Percentiles rank a stretch among this genome's conserved stretches.
These are phyloP conservation scores for Tragopan temminckii DNA, from an alignment of 2,797 vertebrate species.

Conservation along the genomic window DNA sequence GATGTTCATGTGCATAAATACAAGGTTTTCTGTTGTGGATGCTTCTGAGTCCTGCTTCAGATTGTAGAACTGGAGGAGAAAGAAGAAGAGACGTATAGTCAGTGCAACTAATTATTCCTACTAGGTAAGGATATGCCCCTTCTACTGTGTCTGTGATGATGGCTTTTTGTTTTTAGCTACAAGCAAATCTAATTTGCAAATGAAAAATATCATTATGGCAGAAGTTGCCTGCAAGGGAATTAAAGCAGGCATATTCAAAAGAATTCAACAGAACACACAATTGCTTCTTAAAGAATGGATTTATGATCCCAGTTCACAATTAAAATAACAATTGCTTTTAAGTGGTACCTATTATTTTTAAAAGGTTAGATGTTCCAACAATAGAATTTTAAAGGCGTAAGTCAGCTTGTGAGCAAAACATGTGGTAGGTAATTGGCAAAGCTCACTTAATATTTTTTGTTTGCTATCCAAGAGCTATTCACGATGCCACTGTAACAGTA, in stretches of 20 bases:
- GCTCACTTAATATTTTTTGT: conserved; percentile 75
- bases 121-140: conserved; percentile 68
- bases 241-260: conserved; percentile 58
- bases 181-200: conserved; percentile 81
- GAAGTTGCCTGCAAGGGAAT: conserved; percentile 76
- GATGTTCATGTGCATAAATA: background rate
- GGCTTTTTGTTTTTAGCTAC: conserved; percentile 77
- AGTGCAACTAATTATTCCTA: conserved; percentile 71
- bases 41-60: background rate
- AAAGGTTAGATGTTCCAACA: conserved; percentile 69
- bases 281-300: conserved; percentile 70
- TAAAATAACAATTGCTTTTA: conserved; percentile 78
- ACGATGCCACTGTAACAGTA: conserved; percentile 59
- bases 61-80: background rate
- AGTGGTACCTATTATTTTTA: conserved; percentile 76
- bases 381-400: conserved; percentile 45
- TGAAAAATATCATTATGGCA: conserved; percentile 78
- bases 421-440: conserved; percentile 75
- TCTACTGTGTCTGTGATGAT: conserved; percentile 68
- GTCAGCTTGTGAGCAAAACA: conserved; percentile 65
- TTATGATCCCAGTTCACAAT: conserved; percentile 72
- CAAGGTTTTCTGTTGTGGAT: background rate
- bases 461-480: conserved; percentile 72
- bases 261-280: conserved; percentile 45
- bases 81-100: conserved; percentile 44